phyloP scores from a whole-genome alignment of 2,113 vertebrate genomes.

The Garra rufa region DNA sequence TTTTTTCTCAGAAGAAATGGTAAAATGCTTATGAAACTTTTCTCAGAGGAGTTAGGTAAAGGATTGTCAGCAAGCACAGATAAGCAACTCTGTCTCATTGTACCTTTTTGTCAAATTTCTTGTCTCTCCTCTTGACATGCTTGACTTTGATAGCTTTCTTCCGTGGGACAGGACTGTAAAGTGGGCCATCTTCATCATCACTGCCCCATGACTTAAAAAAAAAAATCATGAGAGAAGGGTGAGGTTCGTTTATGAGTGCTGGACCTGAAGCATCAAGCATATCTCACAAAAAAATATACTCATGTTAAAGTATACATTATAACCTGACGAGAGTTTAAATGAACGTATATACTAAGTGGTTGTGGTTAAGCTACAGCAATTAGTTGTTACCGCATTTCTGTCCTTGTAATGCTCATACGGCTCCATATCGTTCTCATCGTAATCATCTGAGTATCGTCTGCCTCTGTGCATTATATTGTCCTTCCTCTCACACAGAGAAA shows the following conservation, averaged over 20 bases:
- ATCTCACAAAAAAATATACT: background rate
- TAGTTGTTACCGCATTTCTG: slow-evolving; percentile 80
- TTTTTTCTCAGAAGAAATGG: too few species aligned
- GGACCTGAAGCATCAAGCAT: background rate
- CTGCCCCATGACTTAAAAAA: slow-evolving; percentile 83
- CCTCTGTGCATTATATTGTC: slow-evolving; percentile 81
- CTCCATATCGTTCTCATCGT: slow-evolving; percentile 84
- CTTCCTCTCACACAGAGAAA: slow-evolving; percentile 78
- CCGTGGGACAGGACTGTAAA: slow-evolving; percentile 83
- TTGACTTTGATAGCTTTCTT: slow-evolving; percentile 94
- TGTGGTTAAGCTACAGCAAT: slow-evolving; percentile 31
- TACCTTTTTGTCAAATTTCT: slow-evolving; percentile 92
- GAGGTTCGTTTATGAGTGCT: background rate
- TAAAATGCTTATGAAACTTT: too few species aligned
- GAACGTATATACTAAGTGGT: slow-evolving; percentile 17
- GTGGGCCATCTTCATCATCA: slow-evolving; percentile 82
- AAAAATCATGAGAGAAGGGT: background rate
- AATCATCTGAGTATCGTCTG: slow-evolving; percentile 85
- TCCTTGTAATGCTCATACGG: slow-evolving; percentile 86
- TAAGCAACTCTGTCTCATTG: slow-evolving; percentile 8
- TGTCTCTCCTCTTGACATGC: slow-evolving; percentile 91
- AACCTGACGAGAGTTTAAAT: background rate
- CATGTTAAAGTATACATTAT: background rate
- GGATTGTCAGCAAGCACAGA: background rate
- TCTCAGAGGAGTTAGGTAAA: background rate